A percentile compares a stretch with the other conserved stretches of the same genome.
phyloP scores from a whole-genome alignment of 2,797 vertebrate genomes.

The Acomys russatus region DNA sequence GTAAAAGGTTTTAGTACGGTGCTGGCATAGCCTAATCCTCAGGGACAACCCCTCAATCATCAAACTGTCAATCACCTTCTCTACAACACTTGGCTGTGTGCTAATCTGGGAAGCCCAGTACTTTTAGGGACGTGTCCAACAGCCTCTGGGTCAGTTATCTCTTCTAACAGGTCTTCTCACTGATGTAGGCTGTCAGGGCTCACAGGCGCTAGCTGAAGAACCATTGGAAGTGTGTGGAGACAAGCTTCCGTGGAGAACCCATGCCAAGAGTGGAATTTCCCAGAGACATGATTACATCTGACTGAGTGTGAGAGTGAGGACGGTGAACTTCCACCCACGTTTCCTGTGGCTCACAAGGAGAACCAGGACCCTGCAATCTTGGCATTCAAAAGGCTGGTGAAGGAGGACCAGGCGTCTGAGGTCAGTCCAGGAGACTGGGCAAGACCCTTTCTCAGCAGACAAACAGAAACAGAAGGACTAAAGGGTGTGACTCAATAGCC shows the following conservation, averaged over 20 bases:
- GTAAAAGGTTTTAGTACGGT: neutral
- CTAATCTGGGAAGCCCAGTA: neutral
- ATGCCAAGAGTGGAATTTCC: neutral
- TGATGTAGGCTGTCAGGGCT: neutral
- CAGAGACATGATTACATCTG: neutral
- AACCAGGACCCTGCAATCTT: neutral
- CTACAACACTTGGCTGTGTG: neutral
- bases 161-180: neutral
- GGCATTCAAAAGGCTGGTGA: neutral
- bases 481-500: neutral
- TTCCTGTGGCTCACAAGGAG: neutral
- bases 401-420: neutral
- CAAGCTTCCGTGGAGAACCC: neutral
- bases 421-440: neutral
- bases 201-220: neutral
- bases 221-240: conserved; percentile 5
- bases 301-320: neutral
- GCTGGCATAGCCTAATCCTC: neutral
- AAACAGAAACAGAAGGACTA: neutral
- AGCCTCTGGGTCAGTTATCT: neutral
- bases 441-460: neutral
- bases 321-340: neutral
- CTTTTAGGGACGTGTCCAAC: neutral
- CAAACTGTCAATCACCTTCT: neutral
- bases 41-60: neutral